phyloP scores from a whole-genome alignment of 2,888 invertebrate species.

The Monopis laevigella region DNA sequence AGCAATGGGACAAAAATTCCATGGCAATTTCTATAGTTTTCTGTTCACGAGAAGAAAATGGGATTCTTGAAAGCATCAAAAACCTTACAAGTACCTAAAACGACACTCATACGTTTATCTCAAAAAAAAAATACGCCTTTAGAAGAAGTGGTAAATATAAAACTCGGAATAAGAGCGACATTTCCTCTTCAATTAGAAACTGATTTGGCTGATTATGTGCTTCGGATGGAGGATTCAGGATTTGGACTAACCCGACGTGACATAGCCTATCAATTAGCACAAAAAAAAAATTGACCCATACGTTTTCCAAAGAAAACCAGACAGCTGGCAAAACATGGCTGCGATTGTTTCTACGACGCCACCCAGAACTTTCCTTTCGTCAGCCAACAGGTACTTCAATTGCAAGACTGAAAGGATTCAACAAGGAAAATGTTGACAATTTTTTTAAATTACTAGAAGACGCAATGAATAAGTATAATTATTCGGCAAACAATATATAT shows the following conservation, averaged over 20 bases:
- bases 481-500: slow-evolving; percentile 24
- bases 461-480: slow-evolving; percentile 20
- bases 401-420: slow-evolving; percentile 19
- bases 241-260: neutral
- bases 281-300: neutral
- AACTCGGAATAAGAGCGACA: neutral
- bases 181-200: neutral
- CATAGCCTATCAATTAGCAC: neutral
- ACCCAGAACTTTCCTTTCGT: slow-evolving; percentile 19
- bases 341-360: slow-evolving; percentile 12
- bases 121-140: neutral
- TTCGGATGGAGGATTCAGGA: neutral
- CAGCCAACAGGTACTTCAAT: slow-evolving; percentile 21
- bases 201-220: neutral
- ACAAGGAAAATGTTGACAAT: slow-evolving; percentile 17
- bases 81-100: too few relatives aligned
- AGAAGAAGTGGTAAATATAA: neutral
- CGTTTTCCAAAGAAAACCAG: too few relatives aligned
- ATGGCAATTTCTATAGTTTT: too few relatives aligned
- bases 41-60: too few relatives aligned
- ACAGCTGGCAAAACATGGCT: neutral
- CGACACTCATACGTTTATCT: neutral
- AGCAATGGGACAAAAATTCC: too few relatives aligned
- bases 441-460: slow-evolving; percentile 22
- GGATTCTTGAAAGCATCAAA: too few relatives aligned